Base-by-base conservation (phyloP, 1,140 invertebrate species). In the Nasonia giraulti region DNA sequence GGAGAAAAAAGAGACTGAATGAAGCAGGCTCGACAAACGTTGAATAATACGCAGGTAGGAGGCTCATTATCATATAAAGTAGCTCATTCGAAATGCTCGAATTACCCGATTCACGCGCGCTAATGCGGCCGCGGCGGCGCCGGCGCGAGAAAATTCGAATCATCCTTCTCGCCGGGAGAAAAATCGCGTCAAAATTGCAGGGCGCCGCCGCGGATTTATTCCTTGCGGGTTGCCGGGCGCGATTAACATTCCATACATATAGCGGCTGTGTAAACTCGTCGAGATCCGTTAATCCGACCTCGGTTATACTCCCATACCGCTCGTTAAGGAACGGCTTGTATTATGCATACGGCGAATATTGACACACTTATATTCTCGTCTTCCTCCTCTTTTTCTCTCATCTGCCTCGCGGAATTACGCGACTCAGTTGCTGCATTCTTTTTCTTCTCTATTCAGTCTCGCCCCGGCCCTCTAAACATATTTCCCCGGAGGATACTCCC, bases 401-500 rank as follows among this genome's bases (percentile, higher is more conserved):
- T 2, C 37, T 37, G 14, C 8, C 74, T 23, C 74, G 37, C 14
- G 17, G 79, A 69, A 71, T 74, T 74, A 23, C 27, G 69, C 23
- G 27, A 31, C 68, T 80, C 62, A 2, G 78, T 27, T 40, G 66
- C 40, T 66, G 69, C 77, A 75, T 82, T 50, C 71, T 62, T 82
- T 11, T 71, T 7, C 44, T 33, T 66, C 55, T 40, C 74, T 78
- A n/a, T 77, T 75, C 73, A 76, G 74, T 37, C 74, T 50, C 44
- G 33, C 37, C 85, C 82, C 47, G 78, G 68, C 62, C 27, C 27
- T 27, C 27, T 86, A 84, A 84, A 44, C 79, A 79, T 83, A 86
- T 86, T 86, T 86, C 85, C 85, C 85, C 71, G 23, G 85, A 71
- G 85, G 78, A 75, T 80, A 83, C 78, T 77, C 85, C 78, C 85